These are phyloP conservation scores for Denticeps clupeoides DNA, from an alignment of 2,797 vertebrate species.

Conservation along the genomic window DNA sequence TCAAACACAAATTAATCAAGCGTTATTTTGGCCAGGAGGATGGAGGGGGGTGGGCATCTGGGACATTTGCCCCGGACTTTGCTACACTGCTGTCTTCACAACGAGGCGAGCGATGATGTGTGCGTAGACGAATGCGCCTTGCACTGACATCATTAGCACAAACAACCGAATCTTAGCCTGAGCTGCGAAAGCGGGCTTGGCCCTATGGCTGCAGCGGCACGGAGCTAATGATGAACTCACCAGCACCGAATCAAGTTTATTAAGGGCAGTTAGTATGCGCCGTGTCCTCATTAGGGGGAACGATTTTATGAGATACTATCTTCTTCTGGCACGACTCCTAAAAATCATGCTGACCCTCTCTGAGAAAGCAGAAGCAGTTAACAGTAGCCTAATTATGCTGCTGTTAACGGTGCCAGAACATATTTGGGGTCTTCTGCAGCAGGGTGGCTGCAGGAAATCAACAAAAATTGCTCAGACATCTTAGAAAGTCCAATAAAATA, in stretches of 20 bases:
- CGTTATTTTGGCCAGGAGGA: slow-evolving; percentile 34
- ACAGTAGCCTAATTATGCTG: no score
- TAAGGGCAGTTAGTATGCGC: slow-evolving; percentile 12
- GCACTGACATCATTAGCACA: no score
- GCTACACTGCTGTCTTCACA: slow-evolving; percentile 29
- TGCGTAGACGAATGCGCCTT: no score
- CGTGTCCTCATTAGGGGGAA: slow-evolving; percentile 15
- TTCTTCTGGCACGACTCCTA: no score
- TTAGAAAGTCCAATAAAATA: no score
- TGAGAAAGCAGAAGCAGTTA: no score
- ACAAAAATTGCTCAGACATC: no score
- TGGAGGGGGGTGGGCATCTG: slow-evolving; percentile 18
- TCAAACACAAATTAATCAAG: slow-evolving; percentile 55
- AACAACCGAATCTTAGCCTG: background rate
- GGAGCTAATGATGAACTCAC: slow-evolving; percentile 4
- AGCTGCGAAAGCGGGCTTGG: slow-evolving; percentile 10
- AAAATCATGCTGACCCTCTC: no score
- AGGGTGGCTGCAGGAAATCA: no score
- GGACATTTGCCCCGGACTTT: slow-evolving; percentile 18
- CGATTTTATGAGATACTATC: no score
- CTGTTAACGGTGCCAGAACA: no score
- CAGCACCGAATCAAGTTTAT: slow-evolving; percentile 5
- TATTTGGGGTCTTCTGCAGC: no score
- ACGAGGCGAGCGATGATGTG: slow-evolving; percentile 12
- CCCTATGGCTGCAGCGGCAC: background rate